Evolutionary conservation across 1,140 invertebrate species (phyloP).

Genomic region (Maniola jurtina): DNA sequence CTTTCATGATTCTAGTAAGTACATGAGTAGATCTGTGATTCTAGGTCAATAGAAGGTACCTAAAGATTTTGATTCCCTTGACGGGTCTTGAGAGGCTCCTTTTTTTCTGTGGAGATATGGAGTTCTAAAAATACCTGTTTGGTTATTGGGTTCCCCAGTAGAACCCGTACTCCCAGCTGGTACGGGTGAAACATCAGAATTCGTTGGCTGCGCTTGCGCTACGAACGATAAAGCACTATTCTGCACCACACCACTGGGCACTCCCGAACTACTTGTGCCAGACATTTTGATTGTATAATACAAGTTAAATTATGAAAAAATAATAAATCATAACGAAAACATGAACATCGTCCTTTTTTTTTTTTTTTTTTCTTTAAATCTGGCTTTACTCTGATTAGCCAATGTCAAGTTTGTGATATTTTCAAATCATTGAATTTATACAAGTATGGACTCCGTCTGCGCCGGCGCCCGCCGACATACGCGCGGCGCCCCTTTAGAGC

Average conservation of each 20-base stretch:
- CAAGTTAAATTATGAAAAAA: no score
- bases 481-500: no score
- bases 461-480: no score
- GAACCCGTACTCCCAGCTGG: conserved; percentile 26
- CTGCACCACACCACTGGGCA: conserved; percentile 46
- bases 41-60: background rate
- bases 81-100: no score
- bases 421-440: no score
- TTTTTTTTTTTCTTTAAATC: no score
- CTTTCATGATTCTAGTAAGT: background rate
- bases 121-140: conserved; percentile 35
- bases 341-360: no score
- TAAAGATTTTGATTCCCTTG: background rate
- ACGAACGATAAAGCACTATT: conserved; percentile 62
- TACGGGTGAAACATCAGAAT: conserved; percentile 5
- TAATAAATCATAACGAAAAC: no score
- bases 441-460: no score
- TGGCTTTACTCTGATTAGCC: no score
- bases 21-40: no score
- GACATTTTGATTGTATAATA: conserved; percentile 36
- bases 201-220: conserved; percentile 52
- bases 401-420: no score
- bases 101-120: background rate
- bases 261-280: conserved; percentile 34
- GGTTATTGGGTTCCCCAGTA: conserved; percentile 35